Base-by-base conservation (phyloP, 2,888 invertebrate genomes). In the Machimus atricapillus region DNA sequence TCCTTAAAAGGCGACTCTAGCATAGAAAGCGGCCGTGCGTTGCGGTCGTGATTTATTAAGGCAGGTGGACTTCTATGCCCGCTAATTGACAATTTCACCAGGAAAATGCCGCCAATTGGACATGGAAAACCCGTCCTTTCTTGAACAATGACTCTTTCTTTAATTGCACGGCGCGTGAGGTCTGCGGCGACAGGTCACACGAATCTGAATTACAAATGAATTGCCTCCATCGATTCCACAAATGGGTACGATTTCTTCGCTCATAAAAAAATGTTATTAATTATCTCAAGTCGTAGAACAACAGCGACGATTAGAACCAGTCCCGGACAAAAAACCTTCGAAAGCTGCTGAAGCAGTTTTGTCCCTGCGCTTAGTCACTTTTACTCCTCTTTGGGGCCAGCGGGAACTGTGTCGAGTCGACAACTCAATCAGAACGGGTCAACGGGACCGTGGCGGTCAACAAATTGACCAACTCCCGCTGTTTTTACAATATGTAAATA, bases 401-500 rank as follows among this genome's bases (percentile, higher is more conserved):
- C 52, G n/a, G 23, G 66, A 66, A 66, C 12, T 66, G 12, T 66
- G 66, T 40, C 46, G 12, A 37, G 16, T 77, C 46, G 52, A 81
- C 81, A 56, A 43, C 81, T 81, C 27, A 23, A 81, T 81, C 81
- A 66, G 56, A 52, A 81, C 43, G 81, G 34, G 81, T 52, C 52
- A 52, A 16, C 79, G 16, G 27, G 40, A 40, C 43, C 27, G 27
- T 58, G 12, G 23, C 16, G 56, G 27, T 31, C 81, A 81, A 7
- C 31, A 23, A 23, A 52, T 16, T 81, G 16, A 81, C 52, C 52
- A 81, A 52, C 46, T 46, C 81, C 23, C 46, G 46, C 16, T 16
- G 46, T 46, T 81, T 81, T 43, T 52, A 34, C 52, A 56, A 56
- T 56, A 81, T 56, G 81, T 46, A 81, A 81, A 81, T 81, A 81